Conservation (phyloP, 2,113 vertebrate genomes). For the Amia ocellicauda region DNA sequence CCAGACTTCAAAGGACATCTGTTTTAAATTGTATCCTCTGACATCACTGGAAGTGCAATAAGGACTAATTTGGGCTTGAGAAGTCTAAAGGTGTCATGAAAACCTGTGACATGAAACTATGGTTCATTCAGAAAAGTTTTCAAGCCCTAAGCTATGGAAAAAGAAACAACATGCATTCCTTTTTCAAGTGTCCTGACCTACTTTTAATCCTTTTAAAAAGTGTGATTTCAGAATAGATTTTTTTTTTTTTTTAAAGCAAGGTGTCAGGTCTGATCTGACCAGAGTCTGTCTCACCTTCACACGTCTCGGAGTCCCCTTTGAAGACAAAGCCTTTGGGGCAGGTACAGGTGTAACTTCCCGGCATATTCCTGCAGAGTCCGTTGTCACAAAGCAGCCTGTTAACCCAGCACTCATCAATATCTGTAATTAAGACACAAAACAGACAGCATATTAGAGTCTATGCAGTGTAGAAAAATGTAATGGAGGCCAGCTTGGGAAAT, state of each 20-base stretch:
- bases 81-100: too few species aligned
- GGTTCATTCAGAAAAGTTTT: too few species aligned
- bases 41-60: conserved; percentile 53
- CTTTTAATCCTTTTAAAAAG: too few species aligned
- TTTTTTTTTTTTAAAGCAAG: too few species aligned
- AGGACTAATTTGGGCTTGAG: neutral
- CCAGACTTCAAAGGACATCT: conserved; percentile 67
- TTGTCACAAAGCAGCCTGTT: conserved; percentile 70
- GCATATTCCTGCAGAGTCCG: conserved; percentile 63
- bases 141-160: too few species aligned
- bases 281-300: conserved; percentile 60
- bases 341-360: conserved; percentile 69
- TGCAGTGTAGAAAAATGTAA: too few species aligned
- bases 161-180: too few species aligned
- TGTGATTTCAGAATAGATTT: too few species aligned
- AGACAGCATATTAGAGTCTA: neutral
- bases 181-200: too few species aligned
- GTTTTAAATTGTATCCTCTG: conserved; percentile 56
- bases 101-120: too few species aligned
- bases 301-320: conserved; percentile 59
- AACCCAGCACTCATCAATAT: conserved; percentile 67
- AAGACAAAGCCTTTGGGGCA: conserved; percentile 70
- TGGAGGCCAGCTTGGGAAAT: too few species aligned
- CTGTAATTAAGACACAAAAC: conserved; percentile 38
- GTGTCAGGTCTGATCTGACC: neutral